phyloP scores from a whole-genome alignment of 2,797 vertebrate genomes.

The Manis javanica region DNA sequence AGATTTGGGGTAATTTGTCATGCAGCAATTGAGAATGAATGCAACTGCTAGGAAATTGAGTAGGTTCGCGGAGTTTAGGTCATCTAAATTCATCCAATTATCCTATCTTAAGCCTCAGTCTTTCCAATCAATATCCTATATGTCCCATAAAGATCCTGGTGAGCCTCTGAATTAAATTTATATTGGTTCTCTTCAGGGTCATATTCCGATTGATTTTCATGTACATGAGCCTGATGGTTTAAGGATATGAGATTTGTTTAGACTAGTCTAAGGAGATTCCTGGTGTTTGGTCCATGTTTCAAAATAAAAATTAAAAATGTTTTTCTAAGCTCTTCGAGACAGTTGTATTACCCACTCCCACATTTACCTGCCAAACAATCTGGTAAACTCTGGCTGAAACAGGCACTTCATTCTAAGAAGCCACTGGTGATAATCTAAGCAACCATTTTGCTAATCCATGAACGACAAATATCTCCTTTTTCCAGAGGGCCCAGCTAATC shows the following conservation, averaged over 20 bases:
- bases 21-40: neutral
- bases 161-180: neutral
- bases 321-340: neutral
- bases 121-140: neutral
- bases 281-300: neutral
- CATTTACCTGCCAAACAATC: neutral
- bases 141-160: neutral
- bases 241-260: neutral
- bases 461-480: neutral
- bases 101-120: neutral
- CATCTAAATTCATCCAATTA: neutral
- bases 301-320: slow-evolving; percentile 1
- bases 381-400: neutral
- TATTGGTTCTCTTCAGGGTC: neutral
- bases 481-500: neutral
- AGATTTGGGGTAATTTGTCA: neutral
- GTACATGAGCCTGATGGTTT: neutral
- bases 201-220: neutral
- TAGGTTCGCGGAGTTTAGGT: neutral
- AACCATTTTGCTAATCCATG: neutral
- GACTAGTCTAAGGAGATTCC: neutral
- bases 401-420: neutral
- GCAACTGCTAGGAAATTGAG: neutral
- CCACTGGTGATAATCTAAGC: neutral
- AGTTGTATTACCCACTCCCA: neutral